These are phyloP conservation scores for Agonum fuliginosum DNA, from an alignment of 2,888 invertebrate species.

Conservation along the genomic window DNA sequence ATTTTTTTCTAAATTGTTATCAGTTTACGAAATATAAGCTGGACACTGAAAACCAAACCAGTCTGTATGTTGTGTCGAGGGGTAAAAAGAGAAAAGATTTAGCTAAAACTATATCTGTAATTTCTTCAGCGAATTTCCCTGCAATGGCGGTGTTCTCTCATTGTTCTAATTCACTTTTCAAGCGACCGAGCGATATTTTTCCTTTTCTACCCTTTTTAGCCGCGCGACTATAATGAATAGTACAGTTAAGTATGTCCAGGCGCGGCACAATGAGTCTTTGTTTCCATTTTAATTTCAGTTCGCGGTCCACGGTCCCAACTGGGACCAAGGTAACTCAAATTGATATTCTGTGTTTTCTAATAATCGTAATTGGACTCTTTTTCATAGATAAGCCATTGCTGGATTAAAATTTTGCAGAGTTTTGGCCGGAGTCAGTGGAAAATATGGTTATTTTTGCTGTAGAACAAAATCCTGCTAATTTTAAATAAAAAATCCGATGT, in stretches of 20 bases:
- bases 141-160: no score
- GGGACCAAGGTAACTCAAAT: constrained; percentile 16
- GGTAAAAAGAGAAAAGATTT: no score
- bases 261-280: not conserved
- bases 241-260: constrained; percentile 11
- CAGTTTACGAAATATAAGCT: no score
- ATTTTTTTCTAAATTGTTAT: no score
- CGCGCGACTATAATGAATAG: constrained; percentile 8
- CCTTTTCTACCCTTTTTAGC: not conserved
- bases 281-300: not conserved
- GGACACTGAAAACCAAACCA: no score
- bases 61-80: no score
- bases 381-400: not conserved
- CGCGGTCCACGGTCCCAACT: not conserved
- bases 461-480: no score
- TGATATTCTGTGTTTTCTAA: constrained; percentile 24
- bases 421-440: no score
- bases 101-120: no score
- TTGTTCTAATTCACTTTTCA: constrained; percentile 17
- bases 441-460: no score
- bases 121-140: no score
- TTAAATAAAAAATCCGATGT: no score
- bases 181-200: not conserved
- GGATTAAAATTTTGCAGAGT: not conserved
- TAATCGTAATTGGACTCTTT: constrained; percentile 1